Base-by-base conservation (phyloP, 1,140 invertebrate species). In the Mylabris phalerata region DNA sequence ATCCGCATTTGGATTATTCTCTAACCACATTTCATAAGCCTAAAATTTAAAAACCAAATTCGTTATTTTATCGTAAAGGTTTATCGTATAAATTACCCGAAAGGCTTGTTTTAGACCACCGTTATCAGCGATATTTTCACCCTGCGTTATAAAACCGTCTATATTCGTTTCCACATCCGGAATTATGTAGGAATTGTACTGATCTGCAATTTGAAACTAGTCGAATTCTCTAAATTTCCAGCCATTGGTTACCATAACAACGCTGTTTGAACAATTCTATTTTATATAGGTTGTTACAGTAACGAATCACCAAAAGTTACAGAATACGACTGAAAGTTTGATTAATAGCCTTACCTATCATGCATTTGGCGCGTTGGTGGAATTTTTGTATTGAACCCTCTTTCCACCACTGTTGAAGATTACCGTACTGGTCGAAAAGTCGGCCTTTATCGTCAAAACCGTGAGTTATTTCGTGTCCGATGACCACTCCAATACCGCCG, bases 61-160 rank as follows among this genome's bases (percentile, higher is more conserved):
- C 19, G 11, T 54, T 46, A 32, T 10, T 43, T 40, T 19, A 24
- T 43, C 40, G 1, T 47, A 4, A 44, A 45, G 40, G 1, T 49
- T 49, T 50, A 24, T 50, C 11, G 46, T 48, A 52, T 19, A 52
- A 65, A 70, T 77, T 77, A 86, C 87, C 67, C 82, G 79, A 67
- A 87, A 92, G 3, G 89, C 85, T 73, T 92, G 88, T 60, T 92
- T 92, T 13, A 94, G 80, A 6, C 91, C 92, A 4, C 92, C 91
- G 73, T 93, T 93, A 68, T 94, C 92, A 1, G 91, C 92, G 55
- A 94, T 94, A 73, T 94, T 94, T 75, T 94, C 92, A 2, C 89
- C 88, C 65, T 88, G 80, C 0, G 80, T 82, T 57, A 78, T 77
- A 2, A 75, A 61, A 4, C 87, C 87, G 68, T 89, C 84, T 41